These are phyloP conservation scores for cattle (Bos taurus) DNA, from an alignment of 2,113 vertebrate species.

Conservation along the genomic window ARS-UCD2.0 NC_037347.1:64483501-64484000, in stretches of 20 bases:
- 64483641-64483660: not conserved
- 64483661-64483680: not conserved
- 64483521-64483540: not conserved
- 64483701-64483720: not conserved
- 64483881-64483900: not conserved
- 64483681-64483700: not conserved
- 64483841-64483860: not conserved
- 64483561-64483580: not conserved
- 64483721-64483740: fast-evolving
- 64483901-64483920: not conserved
- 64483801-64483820: not conserved
- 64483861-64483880: too few relatives aligned
- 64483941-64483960: not conserved
- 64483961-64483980: fast-evolving
- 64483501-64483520: fast-evolving
- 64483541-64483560: not conserved
- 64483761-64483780: fast-evolving
- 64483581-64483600: not conserved
- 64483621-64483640: not conserved
- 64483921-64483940: not conserved
- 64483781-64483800: fast-evolving
- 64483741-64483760: fast-evolving
- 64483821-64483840: fast-evolving
- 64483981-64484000: not conserved
- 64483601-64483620: not conserved